Percentiles rank a stretch among this genome's conserved stretches.
Evolutionary conservation across 2,113 vertebrate species (phyloP).

Genomic region (Octodon degus): DNA sequence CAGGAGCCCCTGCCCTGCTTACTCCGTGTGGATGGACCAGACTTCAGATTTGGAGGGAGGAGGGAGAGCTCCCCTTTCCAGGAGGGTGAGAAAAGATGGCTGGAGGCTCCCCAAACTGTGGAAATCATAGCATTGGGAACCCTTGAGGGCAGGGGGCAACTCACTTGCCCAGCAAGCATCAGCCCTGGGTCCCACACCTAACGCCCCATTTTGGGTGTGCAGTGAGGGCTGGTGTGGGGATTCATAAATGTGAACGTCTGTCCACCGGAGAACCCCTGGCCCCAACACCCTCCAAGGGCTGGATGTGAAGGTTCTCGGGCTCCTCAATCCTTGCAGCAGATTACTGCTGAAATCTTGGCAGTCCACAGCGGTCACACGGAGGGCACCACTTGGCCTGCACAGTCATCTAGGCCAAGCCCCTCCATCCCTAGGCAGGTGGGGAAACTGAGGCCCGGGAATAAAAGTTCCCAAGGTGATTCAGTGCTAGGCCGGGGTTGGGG

Average conservation of each 20-base stretch:
- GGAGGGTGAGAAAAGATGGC: neutral
- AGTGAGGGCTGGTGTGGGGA: neutral
- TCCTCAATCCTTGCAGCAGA: neutral
- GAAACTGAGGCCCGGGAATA: conserved; percentile 51
- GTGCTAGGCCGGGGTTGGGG: neutral
- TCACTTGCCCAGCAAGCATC: neutral
- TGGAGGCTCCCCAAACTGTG: neutral
- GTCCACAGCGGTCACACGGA: neutral
- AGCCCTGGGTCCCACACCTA: no score
- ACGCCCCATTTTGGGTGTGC: neutral
- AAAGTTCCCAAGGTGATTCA: neutral
- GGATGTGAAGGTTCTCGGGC: neutral
- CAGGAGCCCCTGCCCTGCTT: neutral
- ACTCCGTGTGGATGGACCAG: neutral
- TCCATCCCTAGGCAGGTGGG: neutral
- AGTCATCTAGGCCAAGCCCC: neutral
- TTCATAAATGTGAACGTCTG: neutral
- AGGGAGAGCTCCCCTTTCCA: neutral
- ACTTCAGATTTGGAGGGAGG: neutral
- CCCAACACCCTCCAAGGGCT: neutral
- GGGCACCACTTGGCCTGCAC: neutral
- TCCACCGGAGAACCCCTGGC: neutral
- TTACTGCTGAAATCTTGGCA: neutral
- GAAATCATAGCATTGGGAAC: neutral
- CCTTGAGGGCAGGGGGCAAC: neutral